These are phyloP conservation scores for Mesoligia furuncula DNA, from an alignment of 2,888 invertebrate species.

Conservation along the genomic window DNA sequence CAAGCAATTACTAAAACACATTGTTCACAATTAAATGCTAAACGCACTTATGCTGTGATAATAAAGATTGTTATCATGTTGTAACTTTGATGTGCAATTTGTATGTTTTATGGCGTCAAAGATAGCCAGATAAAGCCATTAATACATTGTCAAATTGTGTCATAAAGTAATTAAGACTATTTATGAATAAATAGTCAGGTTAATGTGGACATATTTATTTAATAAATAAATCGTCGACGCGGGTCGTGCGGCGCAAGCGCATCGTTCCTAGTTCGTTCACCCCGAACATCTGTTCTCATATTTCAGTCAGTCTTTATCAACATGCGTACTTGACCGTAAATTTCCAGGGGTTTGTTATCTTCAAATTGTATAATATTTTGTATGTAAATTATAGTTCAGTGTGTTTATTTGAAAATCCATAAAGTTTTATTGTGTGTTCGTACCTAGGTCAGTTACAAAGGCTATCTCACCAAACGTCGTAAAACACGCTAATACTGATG, in stretches of 20 bases:
- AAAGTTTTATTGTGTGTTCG: slow-evolving; percentile 58
- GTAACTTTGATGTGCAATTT: slow-evolving; percentile 57
- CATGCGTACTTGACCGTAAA: slow-evolving; percentile 75
- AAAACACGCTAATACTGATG: slow-evolving; percentile 57
- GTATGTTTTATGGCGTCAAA: slow-evolving; percentile 54
- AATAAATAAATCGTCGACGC: slow-evolving; percentile 79
- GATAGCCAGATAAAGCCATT: slow-evolving; percentile 57
- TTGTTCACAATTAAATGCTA: slow-evolving; percentile 55
- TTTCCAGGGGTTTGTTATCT: slow-evolving; percentile 63
- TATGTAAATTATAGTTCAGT: slow-evolving; percentile 53
- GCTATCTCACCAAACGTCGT: slow-evolving; percentile 58
- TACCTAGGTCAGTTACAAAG: slow-evolving; percentile 67
- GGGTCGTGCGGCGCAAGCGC: slow-evolving; percentile 74
- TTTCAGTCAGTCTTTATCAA: slow-evolving; percentile 85
- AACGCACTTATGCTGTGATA: slow-evolving; percentile 49
- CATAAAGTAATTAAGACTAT: slow-evolving; percentile 70
- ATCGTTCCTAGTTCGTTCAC: slow-evolving; percentile 82
- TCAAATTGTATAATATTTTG: slow-evolving; percentile 60
- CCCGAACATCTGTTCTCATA: slow-evolving; percentile 88
- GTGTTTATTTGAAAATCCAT: slow-evolving; percentile 59
- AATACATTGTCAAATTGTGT: slow-evolving; percentile 61
- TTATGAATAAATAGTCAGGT: slow-evolving; percentile 75
- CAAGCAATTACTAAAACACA: slow-evolving; percentile 44
- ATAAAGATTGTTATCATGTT: slow-evolving; percentile 64
- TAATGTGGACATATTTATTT: slow-evolving; percentile 69